Percentiles rank a stretch among this genome's conserved stretches.
Conservation (phyloP, 2,797 vertebrate genomes). For the Sebastes goodei region DNA sequence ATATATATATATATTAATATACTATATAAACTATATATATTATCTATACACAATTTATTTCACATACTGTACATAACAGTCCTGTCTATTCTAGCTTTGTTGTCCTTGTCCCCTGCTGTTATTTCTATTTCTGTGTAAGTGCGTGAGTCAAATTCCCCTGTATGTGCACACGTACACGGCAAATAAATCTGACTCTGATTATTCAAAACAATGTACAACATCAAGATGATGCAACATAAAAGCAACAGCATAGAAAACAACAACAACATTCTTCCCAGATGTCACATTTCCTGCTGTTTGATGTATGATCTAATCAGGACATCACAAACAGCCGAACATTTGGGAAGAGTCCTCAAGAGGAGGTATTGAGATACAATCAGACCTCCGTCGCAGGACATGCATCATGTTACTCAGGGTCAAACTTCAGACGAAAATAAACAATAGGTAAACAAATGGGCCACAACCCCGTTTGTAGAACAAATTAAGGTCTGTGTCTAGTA, state of each 20-base stretch:
- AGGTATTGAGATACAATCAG: constrained; percentile 2
- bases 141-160: too few relatives aligned
- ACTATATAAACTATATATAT: too few relatives aligned
- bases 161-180: too few relatives aligned
- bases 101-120: too few relatives aligned
- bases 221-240: background rate
- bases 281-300: constrained; percentile 4
- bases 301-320: background rate
- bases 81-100: too few relatives aligned
- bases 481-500: constrained; percentile 5
- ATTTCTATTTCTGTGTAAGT: too few relatives aligned
- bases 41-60: too few relatives aligned
- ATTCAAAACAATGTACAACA: background rate
- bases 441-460: constrained; percentile 17
- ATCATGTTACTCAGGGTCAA: background rate
- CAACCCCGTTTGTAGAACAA: background rate
- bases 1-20: too few relatives aligned
- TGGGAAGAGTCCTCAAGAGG: background rate
- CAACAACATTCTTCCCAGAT: background rate
- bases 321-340: background rate
- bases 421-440: constrained; percentile 34
- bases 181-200: too few relatives aligned
- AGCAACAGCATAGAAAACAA: background rate
- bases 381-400: background rate
- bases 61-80: too few relatives aligned